Evolutionary conservation across 1,140 invertebrate species (phyloP), one percentile per base, ranked within the genome.

Genomic region (Lasaia peninsularis): DNA sequence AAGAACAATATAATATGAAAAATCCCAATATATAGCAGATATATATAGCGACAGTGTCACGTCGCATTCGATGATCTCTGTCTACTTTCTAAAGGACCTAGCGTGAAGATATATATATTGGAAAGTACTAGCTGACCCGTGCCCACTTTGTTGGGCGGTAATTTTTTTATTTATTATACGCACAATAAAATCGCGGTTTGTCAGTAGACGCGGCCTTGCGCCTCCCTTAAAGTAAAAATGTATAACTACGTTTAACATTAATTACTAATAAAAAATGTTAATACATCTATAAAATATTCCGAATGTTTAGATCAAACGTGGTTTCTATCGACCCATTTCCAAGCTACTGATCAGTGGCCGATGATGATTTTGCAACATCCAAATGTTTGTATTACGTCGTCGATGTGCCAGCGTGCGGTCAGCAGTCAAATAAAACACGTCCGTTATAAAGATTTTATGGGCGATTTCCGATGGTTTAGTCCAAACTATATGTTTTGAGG

Each of bases 361-460:
- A 20, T 32, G 37, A 48, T 40, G 51, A 50, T 51, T 55, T 37
- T 14, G 56, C 56, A 58, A 58, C 51, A 3, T 32, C 35, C 40
- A 44, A 53, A 53, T 59, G 37, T 53, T 59, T 59, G 40, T 53
- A 53, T 10, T 16, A 20, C 2, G 40, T 44, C 40, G 40, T 44
- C 14, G 40, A 44, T 18, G 6, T 37, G 35, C 40, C 52, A 40
- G 16, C 34, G 12, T 56, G 65, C 61, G 69, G 63, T 63, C 57
- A 63, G 58, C 52, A 57, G 50, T 35, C 52, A 50, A 65, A 52
- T 66, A 71, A 69, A 68, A 66, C 58, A 56, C 32, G 28, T 52
- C 37, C 52, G 60, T 53, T 37, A 58, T 61, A 62, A 62, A 54
- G 52, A n/a, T 63, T 72, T 65, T 63, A 50, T 63, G 44, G 56